Conservation (phyloP, 2,888 invertebrate genomes). For the Malthinus flaveolus region DNA sequence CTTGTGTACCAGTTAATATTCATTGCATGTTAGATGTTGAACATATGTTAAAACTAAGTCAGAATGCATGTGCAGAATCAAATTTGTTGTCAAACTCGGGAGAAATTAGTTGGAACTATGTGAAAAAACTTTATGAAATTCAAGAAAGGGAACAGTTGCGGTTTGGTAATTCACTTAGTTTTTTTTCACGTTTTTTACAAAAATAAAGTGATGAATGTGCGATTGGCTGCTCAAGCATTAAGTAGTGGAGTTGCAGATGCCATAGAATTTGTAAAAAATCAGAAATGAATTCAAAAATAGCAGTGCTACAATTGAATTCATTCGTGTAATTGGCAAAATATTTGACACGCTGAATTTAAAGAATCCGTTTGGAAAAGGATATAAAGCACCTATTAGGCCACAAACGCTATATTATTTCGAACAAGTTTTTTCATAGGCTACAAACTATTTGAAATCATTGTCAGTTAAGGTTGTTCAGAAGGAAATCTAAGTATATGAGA, state of each 20-base stretch:
- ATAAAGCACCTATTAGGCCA: conserved; percentile 10
- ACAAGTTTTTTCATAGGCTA: conserved; percentile 1
- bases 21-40: conserved; percentile 5
- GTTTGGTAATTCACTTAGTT: conserved; percentile 2
- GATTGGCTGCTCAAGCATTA: conserved; percentile 9
- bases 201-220: conserved; percentile 15
- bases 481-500: too few relatives aligned
- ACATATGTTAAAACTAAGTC: conserved; percentile 7
- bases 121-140: neutral
- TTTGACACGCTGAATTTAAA: conserved; percentile 7
- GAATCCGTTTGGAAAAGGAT: conserved; percentile 8
- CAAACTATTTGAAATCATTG: conserved; percentile 19
- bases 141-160: neutral
- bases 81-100: neutral
- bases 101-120: neutral
- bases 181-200: neutral
- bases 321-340: conserved; percentile 1
- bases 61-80: neutral
- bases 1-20: neutral
- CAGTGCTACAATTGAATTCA: neutral
- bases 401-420: neutral
- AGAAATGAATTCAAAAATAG: conserved; percentile 2
- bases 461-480: too few relatives aligned
- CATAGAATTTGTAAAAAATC: neutral
- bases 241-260: conserved; percentile 6